phyloP scores from a whole-genome alignment of 2,113 vertebrate genomes.

The Arenaria interpres region DNA sequence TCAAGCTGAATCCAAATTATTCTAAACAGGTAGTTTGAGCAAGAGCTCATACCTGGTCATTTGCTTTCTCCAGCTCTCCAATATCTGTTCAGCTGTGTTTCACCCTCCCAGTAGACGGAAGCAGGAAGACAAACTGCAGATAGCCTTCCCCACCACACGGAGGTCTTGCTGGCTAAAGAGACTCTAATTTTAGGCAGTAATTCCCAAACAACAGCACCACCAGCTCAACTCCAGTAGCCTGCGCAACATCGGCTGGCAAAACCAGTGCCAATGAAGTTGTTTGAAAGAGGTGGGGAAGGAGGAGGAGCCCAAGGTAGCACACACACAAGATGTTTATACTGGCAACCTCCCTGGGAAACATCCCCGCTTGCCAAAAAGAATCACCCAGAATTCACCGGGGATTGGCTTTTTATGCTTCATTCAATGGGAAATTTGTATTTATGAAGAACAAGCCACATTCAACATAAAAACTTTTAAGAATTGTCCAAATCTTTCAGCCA shows the following conservation, averaged over 20 bases:
- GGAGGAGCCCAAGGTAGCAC: background rate
- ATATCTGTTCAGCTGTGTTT: background rate
- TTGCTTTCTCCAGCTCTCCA: background rate
- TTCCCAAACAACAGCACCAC: background rate
- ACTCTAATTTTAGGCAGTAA: background rate
- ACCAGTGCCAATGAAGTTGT: background rate
- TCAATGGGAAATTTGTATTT: background rate
- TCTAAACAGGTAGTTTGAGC: background rate
- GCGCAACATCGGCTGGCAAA: background rate
- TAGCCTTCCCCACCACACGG: accelerated
- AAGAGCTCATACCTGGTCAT: background rate
- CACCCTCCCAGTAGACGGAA: background rate
- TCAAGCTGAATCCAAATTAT: background rate
- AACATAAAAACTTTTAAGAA: background rate
- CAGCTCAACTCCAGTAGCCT: background rate
- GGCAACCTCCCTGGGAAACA: background rate
- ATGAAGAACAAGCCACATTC: background rate
- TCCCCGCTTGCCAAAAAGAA: background rate
- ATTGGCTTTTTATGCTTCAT: background rate
- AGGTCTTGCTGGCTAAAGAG: background rate
- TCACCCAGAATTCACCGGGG: background rate
- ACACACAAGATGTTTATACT: background rate
- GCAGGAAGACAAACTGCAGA: background rate
- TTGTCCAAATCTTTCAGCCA: background rate
- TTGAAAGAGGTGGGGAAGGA: background rate